phyloP scores from a whole-genome alignment of 2,113 vertebrate species.

The Anolis carolinensis region DNA sequence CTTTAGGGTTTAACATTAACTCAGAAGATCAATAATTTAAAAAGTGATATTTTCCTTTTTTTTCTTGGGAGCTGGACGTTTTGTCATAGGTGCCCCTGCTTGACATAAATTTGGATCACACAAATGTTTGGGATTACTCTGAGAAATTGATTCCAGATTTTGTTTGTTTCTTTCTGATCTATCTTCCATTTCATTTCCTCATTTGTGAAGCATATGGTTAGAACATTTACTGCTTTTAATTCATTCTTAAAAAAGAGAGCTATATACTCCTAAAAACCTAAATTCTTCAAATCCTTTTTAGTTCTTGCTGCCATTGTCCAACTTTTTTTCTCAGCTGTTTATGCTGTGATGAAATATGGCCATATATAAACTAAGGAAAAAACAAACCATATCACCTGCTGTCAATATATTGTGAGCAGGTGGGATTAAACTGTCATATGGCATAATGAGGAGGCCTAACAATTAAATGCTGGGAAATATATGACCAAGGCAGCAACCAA shows the following conservation, averaged over 20 bases:
- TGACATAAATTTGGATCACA: not conserved
- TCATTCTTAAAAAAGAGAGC: not conserved
- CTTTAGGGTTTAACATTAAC: not conserved
- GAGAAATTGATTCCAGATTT: not conserved
- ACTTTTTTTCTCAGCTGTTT: conserved; percentile 22
- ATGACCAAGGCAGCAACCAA: conserved; percentile 11
- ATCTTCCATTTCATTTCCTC: rapidly evolving
- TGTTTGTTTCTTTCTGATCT: not conserved
- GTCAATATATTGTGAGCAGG: not conserved
- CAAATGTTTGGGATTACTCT: not conserved
- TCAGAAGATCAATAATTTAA: not conserved
- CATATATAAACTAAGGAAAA: conserved; percentile 10
- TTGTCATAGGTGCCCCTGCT: not conserved
- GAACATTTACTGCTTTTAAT: rapidly evolving
- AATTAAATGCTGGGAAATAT: conserved; percentile 4
- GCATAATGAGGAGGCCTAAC: not conserved
- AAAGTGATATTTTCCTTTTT: not conserved
- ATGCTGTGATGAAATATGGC: not conserved
- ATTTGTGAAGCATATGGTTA: not conserved
- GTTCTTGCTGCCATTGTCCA: not conserved
- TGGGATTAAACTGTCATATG: not conserved
- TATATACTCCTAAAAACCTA: not conserved
- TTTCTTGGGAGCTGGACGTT: not conserved
- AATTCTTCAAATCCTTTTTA: conserved; percentile 24
- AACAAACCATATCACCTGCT: not conserved